These are phyloP conservation scores for Melanogrammus aeglefinus DNA, from an alignment of 2,797 vertebrate genomes.

Conservation along the genomic window DNA sequence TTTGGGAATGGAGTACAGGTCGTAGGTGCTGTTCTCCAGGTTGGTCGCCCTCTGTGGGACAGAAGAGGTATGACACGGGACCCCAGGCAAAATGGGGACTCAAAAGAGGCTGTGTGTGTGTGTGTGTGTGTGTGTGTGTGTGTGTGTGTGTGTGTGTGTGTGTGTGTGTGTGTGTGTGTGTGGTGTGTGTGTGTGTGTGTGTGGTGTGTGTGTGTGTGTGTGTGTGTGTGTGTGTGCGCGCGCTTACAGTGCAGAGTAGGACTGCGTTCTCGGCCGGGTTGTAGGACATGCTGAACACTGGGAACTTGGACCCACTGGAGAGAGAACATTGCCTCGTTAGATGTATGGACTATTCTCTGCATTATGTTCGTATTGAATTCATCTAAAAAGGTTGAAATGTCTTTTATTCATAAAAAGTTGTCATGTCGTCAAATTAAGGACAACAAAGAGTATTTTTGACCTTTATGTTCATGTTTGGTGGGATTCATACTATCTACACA, in stretches of 20 bases:
- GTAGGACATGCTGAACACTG: slow-evolving; percentile 97
- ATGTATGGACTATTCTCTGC: too few relatives aligned
- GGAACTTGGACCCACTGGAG: slow-evolving; percentile 91
- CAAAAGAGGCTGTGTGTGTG: not conserved
- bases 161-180: not conserved
- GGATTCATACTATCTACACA: too few relatives aligned
- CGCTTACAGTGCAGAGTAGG: slow-evolving; percentile 89
- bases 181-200: not conserved
- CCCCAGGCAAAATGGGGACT: not conserved
- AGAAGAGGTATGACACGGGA: slow-evolving; percentile 2
- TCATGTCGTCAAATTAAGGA: too few relatives aligned
- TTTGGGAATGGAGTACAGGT: slow-evolving; percentile 93
- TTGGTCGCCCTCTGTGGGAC: slow-evolving; percentile 88
- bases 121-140: not conserved
- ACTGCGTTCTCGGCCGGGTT: slow-evolving; percentile 95
- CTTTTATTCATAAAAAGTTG: too few relatives aligned
- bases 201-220: not conserved
- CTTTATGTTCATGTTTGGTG: too few relatives aligned
- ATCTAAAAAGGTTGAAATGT: too few relatives aligned
- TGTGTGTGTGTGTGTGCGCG: not conserved
- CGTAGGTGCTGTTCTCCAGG: slow-evolving; percentile 97
- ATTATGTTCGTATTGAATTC: too few relatives aligned
- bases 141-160: not conserved
- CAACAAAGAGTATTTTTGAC: too few relatives aligned
- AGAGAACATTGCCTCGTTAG: not conserved